Percentiles rank a stretch among this genome's conserved stretches.
Conservation (phyloP, 2,888 invertebrate species). For the Limenitis camilla region DNA sequence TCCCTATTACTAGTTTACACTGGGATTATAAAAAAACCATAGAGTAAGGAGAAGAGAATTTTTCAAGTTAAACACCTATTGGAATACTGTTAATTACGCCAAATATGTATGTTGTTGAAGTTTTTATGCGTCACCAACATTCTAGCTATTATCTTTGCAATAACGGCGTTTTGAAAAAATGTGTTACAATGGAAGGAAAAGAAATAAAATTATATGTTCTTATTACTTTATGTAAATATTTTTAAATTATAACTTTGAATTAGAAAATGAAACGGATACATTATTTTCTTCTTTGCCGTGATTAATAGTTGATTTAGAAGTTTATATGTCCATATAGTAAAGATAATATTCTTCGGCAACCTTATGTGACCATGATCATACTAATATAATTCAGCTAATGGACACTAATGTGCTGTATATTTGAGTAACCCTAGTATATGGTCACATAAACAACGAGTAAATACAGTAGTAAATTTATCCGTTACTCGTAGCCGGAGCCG, state of each 20-base stretch:
- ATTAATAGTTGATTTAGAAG: no score
- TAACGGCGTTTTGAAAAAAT: background rate
- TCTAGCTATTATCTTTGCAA: background rate
- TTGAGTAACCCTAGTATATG: conserved; percentile 14
- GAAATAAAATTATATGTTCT: no score
- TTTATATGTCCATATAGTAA: background rate
- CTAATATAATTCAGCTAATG: conserved; percentile 12
- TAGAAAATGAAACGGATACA: no score
- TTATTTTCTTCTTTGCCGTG: no score
- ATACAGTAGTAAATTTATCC: conserved; percentile 19
- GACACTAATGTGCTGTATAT: conserved; percentile 7
- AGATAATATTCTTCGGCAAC: background rate
- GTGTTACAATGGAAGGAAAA: no score
- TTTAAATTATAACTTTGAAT: no score
- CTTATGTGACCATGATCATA: background rate
- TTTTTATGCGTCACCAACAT: background rate
- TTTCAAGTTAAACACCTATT: conserved; percentile 3
- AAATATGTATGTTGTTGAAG: conserved; percentile 5
- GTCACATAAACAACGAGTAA: conserved; percentile 8
- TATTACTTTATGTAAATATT: no score
- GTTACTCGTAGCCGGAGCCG: conserved; percentile 14
- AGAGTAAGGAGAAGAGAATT: conserved; percentile 2
- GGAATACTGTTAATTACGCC: conserved; percentile 8
- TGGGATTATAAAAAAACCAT: conserved; percentile 6
- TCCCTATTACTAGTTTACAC: conserved; percentile 22